Evolutionary conservation across 2,113 vertebrate species (phyloP), one percentile per base, ranked within the genome.

Genomic region (Microtus pennsylvanicus): DNA sequence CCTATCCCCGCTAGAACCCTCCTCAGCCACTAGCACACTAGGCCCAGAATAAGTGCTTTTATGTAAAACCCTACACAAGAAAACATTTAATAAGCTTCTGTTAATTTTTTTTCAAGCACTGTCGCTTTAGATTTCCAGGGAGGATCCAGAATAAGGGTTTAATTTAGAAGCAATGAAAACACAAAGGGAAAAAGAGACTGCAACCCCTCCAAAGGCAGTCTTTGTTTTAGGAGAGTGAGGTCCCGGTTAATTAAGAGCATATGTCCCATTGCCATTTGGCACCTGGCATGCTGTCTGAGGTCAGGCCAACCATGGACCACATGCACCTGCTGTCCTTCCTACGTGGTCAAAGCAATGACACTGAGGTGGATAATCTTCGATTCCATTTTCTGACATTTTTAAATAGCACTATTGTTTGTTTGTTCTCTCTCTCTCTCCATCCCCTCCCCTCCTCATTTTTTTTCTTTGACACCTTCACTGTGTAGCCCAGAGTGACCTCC

Each of bases 41-140:
- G 77, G 69, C 35, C 67, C 21, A 94, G 30, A 93, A 58, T 22
- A 72, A 24, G 33, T 24, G 78, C 47, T 82, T 47, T 75, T 16
- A 58, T 33, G 3, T 72, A 92, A 80, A 88, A 77, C 11, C 19
- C 16, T 55, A 26, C 1, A 19, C 55, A 69, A 76, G 65, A 35
- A 94, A 87, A 95, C 24, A 22, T 2, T 55, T 58, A 69, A 81
- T 19, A 72, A 55, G 70, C 42, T 26, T 81, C 24, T 77, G 17
- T 63, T 91, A 30, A 88, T 42, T 91, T 90, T 76, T 76, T 76
- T 35, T 93, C 26, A 87, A 58, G 69, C 7, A 91, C 38, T 91
- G 76, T 78, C 89, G 26, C n/a, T 85, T 69, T 80, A 58, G 12
- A 58, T 69, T 63, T 91, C 93, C 61, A 87, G 17, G 89, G 65